Evolutionary conservation across 64 coral and sea anemone genomes (phyloP), one percentile per base, ranked within the genome.

Genomic region (Dendronephthya gigantea): DNA sequence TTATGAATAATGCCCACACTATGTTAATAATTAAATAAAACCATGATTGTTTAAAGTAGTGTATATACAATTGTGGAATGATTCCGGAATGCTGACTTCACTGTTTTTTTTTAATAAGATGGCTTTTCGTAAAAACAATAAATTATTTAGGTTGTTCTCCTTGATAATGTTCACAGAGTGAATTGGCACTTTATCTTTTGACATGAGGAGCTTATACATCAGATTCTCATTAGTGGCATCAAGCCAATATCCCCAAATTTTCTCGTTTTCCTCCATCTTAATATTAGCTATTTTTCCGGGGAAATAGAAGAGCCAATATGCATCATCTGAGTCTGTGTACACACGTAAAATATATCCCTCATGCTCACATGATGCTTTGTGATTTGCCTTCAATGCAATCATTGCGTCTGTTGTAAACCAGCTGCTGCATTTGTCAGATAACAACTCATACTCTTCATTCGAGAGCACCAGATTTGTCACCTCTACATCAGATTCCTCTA

Each of bases 21-120:
- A n/a, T n/a, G n/a, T n/a, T n/a, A 50, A 70, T 70, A 70, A 70
- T n/a, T 70, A 70, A 17, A 70, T 70, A n/a, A 70, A 70, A n/a
- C 66, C 66, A 70, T 70, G 30, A 9, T 70, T 70, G 66, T 70
- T 70, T n/a, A 70, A 70, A 70, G 30, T 15, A 70, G 66, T n/a
- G 27, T 70, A 70, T 25, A 70, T n/a, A 25, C 30, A 9, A 9
- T 70, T 31, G 27, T 70, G 66, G 23, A 70, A 70, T 70, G 66
- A 31, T n/a, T 70, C 66, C 12, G 66, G 66, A 70, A 70, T 10
- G 27, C 27, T 70, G 12, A 70, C 66, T 70, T 22, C 27, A 25
- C 19, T 70, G 12, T n/a, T 70, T 17, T 22, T 70, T 31, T 70
- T 70, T 17, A 70, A n/a, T n/a, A 70, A n/a, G 12, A 70, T 25